Conservation (phyloP, 2,113 vertebrate species). For the Maccullochella peelii region DNA sequence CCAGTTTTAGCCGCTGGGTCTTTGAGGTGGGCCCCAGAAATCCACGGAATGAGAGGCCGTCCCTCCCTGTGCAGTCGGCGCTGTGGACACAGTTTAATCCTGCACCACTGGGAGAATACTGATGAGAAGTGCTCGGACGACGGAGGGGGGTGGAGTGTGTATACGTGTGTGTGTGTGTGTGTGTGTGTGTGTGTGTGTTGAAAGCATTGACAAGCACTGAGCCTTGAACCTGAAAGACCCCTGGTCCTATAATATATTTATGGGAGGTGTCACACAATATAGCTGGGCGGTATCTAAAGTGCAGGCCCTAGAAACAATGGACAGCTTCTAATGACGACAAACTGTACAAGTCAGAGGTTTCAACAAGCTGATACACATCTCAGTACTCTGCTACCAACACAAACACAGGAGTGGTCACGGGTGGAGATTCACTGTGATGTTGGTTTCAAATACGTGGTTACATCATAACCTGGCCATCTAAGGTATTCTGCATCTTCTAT, state of each 20-base stretch:
- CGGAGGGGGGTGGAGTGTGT: background rate
- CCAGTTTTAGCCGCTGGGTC: slow-evolving; percentile 39
- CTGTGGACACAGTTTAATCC: slow-evolving; percentile 59
- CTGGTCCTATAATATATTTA: slow-evolving; percentile 53
- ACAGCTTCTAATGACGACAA: slow-evolving; percentile 37
- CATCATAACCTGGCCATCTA: slow-evolving; percentile 43
- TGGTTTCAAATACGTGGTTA: slow-evolving; percentile 33
- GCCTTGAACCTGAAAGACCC: slow-evolving; percentile 55
- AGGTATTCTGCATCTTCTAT: background rate
- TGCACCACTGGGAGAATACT: slow-evolving; percentile 60
- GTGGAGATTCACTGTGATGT: slow-evolving; percentile 45
- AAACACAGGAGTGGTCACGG: slow-evolving; percentile 59
- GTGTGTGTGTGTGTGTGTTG: background rate
- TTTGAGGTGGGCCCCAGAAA: slow-evolving; percentile 60
- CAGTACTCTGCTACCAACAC: slow-evolving; percentile 29
- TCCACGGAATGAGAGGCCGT: slow-evolving; percentile 50
- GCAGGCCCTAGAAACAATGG: slow-evolving; percentile 23
- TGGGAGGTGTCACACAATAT: slow-evolving; percentile 36
- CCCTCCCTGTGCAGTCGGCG: slow-evolving; percentile 31
- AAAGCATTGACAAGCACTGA: slow-evolving; percentile 29
- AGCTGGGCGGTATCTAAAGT: slow-evolving; percentile 23
- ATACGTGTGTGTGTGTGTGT: slow-evolving; percentile 4
- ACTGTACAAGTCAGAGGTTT: slow-evolving; percentile 19
- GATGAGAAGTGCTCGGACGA: slow-evolving; percentile 48
- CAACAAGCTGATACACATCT: slow-evolving; percentile 67